phyloP scores from a whole-genome alignment of 2,888 invertebrate species.

The Aproaerema taeniolella region DNA sequence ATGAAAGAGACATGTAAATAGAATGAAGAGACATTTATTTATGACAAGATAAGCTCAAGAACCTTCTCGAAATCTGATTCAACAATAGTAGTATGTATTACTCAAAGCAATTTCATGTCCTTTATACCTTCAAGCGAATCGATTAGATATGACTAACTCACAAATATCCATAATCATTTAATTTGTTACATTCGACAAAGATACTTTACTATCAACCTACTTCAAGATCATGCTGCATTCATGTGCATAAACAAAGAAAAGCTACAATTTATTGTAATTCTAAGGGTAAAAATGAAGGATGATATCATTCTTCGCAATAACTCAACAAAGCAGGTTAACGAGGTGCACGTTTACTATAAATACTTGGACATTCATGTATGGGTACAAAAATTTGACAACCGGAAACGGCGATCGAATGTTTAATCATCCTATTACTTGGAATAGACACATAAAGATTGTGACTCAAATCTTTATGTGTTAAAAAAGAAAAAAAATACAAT shows the following conservation, averaged over 20 bases:
- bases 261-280: conserved; percentile 29
- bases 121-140: conserved; percentile 2
- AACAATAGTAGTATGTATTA: too few species aligned
- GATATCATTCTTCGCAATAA: conserved; percentile 50
- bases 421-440: conserved; percentile 22
- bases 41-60: too few species aligned
- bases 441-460: background rate
- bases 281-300: conserved; percentile 41
- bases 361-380: background rate
- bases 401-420: conserved; percentile 28
- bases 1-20: too few species aligned
- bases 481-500: too few species aligned
- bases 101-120: conserved; percentile 1
- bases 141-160: conserved; percentile 13
- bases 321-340: conserved; percentile 40
- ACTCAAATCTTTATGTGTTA: background rate
- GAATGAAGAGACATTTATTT: too few species aligned
- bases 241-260: conserved; percentile 29
- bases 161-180: conserved; percentile 6
- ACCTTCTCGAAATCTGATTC: too few species aligned
- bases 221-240: conserved; percentile 4
- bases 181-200: conserved; percentile 10
- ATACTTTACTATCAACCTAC: conserved; percentile 12
- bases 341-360: conserved; percentile 15
- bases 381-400: conserved; percentile 21